A percentile compares a stretch with the other conserved stretches of the same genome.
Evolutionary conservation across 2,888 invertebrate genomes (phyloP).

Genomic region (Agrochola lychnidis): DNA sequence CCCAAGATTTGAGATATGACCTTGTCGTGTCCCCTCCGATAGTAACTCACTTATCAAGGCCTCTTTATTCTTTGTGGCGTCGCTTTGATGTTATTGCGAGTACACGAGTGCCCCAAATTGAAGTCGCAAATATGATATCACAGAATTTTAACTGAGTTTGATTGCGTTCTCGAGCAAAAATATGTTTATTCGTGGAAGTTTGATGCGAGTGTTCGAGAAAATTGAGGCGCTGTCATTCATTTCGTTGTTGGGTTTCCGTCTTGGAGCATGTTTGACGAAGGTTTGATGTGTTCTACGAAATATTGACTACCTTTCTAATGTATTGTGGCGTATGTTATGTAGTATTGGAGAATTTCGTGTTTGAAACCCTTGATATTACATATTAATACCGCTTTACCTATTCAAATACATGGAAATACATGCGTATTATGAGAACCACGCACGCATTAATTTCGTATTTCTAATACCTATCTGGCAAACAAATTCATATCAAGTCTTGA

Average conservation of each 20-base stretch:
- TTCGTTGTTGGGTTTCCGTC: slow-evolving; percentile 36
- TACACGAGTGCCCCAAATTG: slow-evolving; percentile 58
- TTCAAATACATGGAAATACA: slow-evolving; percentile 23
- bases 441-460: slow-evolving; percentile 16
- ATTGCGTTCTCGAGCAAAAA: slow-evolving; percentile 52
- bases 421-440: slow-evolving; percentile 11
- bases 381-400: not conserved
- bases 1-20: slow-evolving; percentile 76
- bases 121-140: slow-evolving; percentile 57
- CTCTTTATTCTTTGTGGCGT: slow-evolving; percentile 63
- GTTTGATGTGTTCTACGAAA: slow-evolving; percentile 29
- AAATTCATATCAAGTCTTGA: slow-evolving; percentile 31
- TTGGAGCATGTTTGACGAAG: slow-evolving; percentile 39
- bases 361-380: slow-evolving; percentile 8
- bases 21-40: slow-evolving; percentile 73
- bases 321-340: slow-evolving; percentile 1
- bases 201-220: slow-evolving; percentile 32
- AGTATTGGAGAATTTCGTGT: slow-evolving; percentile 3
- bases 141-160: slow-evolving; percentile 55
- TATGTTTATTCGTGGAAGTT: slow-evolving; percentile 34
- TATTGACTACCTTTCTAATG: slow-evolving; percentile 10
- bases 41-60: slow-evolving; percentile 71
- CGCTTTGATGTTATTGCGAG: slow-evolving; percentile 70
- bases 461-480: slow-evolving; percentile 13
- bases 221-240: slow-evolving; percentile 49